Percentiles rank a stretch among this genome's conserved stretches.
Conservation (phyloP, 1,140 invertebrate genomes). For the Drosophila nasuta region DNA sequence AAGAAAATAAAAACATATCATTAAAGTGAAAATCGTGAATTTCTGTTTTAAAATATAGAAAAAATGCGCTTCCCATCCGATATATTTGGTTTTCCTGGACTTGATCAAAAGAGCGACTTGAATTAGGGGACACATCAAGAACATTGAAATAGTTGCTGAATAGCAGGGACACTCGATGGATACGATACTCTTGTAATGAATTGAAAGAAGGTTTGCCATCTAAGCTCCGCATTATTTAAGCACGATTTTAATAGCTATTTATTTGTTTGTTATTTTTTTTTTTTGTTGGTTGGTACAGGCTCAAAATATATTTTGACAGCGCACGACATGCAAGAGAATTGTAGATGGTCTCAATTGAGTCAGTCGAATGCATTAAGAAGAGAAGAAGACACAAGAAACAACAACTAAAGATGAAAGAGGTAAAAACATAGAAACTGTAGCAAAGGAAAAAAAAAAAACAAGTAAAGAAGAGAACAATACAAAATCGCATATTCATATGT, state of each 20-base stretch:
- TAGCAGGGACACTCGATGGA: slow-evolving; percentile 37
- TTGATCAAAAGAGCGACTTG: background rate
- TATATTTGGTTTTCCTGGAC: background rate
- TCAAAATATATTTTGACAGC: background rate
- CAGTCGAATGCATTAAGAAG: slow-evolving; percentile 7
- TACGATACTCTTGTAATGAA: slow-evolving; percentile 55
- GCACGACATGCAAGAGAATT: slow-evolving; percentile 34
- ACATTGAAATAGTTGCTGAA: slow-evolving; percentile 52
- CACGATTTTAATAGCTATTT: background rate
- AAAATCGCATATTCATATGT: slow-evolving; percentile 58
- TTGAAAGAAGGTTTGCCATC: slow-evolving; percentile 45
- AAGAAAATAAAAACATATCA: slow-evolving; percentile 23
- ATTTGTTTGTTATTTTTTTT: too few relatives aligned
- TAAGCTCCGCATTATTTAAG: slow-evolving; percentile 10
- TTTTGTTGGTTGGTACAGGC: background rate
- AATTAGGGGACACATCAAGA: slow-evolving; percentile 4
- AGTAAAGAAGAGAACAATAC: slow-evolving; percentile 17
- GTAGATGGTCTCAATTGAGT: background rate
- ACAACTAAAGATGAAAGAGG: slow-evolving; percentile 24
- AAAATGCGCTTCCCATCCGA: slow-evolving; percentile 55
- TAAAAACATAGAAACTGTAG: slow-evolving; percentile 52
- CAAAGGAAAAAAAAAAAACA: slow-evolving; percentile 58
- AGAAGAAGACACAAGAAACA: slow-evolving; percentile 12
- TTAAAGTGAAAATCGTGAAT: slow-evolving; percentile 11
- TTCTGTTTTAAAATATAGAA: slow-evolving; percentile 35